Conservation (phyloP, 2,113 vertebrate genomes). For the Engystomops pustulosus region DNA sequence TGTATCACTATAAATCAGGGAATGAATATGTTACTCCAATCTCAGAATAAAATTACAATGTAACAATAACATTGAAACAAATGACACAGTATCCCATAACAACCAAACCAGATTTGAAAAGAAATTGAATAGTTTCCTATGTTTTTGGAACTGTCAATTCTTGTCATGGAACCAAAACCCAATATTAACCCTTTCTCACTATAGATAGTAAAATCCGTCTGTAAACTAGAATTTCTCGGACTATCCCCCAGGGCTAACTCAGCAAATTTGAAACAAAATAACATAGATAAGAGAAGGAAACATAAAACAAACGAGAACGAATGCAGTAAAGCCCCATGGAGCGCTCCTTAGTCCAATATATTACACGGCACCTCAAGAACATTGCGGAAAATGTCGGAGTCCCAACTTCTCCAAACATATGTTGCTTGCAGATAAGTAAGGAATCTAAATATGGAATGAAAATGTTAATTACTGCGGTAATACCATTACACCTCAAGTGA, state of each 20-base stretch:
- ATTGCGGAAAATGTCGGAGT: slow-evolving; percentile 92
- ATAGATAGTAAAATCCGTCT: background rate
- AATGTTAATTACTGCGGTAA: slow-evolving; percentile 98
- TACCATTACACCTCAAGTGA: slow-evolving; percentile 91
- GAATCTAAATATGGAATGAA: slow-evolving; percentile 98
- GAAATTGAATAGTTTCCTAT: background rate
- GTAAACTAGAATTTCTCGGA: slow-evolving; percentile 2
- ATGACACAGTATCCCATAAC: background rate
- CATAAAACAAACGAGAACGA: slow-evolving; percentile 25
- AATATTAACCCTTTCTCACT: background rate
- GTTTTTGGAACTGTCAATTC: background rate
- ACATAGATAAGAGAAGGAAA: slow-evolving; percentile 32
- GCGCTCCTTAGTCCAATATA: slow-evolving; percentile 68
- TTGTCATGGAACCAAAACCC: background rate
- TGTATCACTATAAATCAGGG: no score
- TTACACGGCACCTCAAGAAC: slow-evolving; percentile 97
- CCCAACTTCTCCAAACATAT: slow-evolving; percentile 97
- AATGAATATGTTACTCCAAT: no score
- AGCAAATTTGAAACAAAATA: slow-evolving; percentile 25
- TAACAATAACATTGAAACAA: background rate
- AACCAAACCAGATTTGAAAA: background rate
- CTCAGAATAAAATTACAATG: background rate
- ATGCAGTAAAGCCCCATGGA: slow-evolving; percentile 40
- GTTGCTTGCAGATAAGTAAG: slow-evolving; percentile 99
- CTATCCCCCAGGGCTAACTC: slow-evolving; percentile 19